A percentile compares a stretch with the other conserved stretches of the same genome.
Evolutionary conservation across 2,113 vertebrate species (phyloP).

Genomic region (Nipponia nippon): DNA sequence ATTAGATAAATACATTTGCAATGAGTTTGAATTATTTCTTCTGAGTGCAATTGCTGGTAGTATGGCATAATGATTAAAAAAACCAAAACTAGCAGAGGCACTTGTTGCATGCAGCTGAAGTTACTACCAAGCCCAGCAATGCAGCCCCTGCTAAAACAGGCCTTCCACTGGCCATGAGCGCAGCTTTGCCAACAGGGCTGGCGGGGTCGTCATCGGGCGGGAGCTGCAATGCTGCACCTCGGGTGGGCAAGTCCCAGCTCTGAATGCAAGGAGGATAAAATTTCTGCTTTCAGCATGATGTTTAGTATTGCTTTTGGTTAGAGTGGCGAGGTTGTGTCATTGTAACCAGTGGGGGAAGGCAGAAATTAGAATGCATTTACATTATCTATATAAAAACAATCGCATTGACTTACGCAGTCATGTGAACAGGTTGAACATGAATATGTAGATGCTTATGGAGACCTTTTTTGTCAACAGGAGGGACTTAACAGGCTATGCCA

Average conservation of each 20-base stretch:
- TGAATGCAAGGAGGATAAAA: not conserved
- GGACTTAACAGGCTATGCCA: not conserved
- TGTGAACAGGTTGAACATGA: not conserved
- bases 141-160: not conserved
- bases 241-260: not conserved
- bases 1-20: slow-evolving; percentile 38
- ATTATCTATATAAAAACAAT: not conserved
- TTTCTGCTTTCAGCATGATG: not conserved
- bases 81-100: slow-evolving; percentile 54
- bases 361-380: not conserved
- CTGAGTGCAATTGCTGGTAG: slow-evolving; percentile 24
- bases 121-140: not conserved
- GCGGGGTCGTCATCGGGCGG: accelerated
- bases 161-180: accelerated
- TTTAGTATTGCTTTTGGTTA: slow-evolving; percentile 24
- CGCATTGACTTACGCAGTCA: accelerated
- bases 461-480: not conserved
- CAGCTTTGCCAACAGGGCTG: accelerated
- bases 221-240: not conserved
- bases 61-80: not conserved
- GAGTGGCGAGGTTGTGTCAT: not conserved
- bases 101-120: slow-evolving; percentile 63
- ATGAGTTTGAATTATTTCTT: not conserved
- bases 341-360: not conserved
- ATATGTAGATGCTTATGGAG: not conserved